Evolutionary conservation across 2,888 invertebrate species (phyloP).

Genomic region (Aromia moschata): DNA sequence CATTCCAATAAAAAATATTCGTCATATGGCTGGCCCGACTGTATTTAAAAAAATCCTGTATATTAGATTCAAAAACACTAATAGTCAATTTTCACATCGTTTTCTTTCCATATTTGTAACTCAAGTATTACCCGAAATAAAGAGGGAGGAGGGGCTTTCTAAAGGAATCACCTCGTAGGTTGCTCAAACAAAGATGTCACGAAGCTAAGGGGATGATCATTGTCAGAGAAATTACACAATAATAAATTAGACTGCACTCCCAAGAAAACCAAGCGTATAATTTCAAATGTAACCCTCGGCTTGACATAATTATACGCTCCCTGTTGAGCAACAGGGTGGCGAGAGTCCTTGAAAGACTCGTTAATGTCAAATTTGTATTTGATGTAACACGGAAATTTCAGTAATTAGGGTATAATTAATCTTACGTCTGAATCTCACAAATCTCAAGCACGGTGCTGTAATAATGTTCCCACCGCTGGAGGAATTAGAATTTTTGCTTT

Average conservation of each 20-base stretch:
- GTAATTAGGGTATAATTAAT: conserved; percentile 31
- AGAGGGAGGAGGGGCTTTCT: too few species aligned
- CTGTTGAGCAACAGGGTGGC: conserved; percentile 22
- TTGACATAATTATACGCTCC: conserved; percentile 28
- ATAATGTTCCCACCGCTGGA: background rate
- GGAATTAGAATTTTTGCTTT: background rate
- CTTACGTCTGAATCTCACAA: conserved; percentile 1
- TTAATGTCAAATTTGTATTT: conserved; percentile 29
- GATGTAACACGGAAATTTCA: conserved; percentile 17
- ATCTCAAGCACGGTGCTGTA: conserved; percentile 3
- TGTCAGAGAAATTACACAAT: too few species aligned
- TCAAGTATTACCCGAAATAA: too few species aligned
- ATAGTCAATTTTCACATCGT: too few species aligned
- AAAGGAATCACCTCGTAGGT: too few species aligned
- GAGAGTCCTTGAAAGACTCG: conserved; percentile 29
- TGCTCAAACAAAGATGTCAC: conserved; percentile 3
- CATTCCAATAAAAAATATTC: too few species aligned
- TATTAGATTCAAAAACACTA: too few species aligned
- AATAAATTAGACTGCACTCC: conserved; percentile 25
- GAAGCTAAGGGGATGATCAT: too few species aligned
- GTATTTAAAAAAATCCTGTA: too few species aligned
- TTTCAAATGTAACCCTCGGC: conserved; percentile 10
- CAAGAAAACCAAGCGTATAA: conserved; percentile 20
- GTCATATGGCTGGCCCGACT: too few species aligned
- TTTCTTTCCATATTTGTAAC: too few species aligned